Conservation (phyloP, 1,140 invertebrate species). For the Magallana ariakensis region DNA sequence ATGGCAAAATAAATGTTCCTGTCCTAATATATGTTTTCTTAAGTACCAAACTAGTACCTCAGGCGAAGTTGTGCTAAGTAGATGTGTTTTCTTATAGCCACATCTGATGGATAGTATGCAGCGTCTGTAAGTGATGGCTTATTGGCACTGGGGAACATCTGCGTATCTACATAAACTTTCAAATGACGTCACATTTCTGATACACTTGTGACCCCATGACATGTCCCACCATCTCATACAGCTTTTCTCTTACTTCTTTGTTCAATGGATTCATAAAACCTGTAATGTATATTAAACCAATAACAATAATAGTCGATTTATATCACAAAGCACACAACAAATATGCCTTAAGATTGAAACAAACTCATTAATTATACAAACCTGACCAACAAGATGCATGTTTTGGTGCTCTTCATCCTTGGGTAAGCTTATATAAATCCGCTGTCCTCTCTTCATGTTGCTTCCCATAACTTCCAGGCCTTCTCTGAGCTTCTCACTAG, state of each 20-base stretch:
- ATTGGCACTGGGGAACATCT: neutral
- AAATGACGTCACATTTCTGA: constrained; percentile 44
- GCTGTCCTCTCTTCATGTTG: constrained; percentile 6
- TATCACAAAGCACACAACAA: neutral
- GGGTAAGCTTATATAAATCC: constrained; percentile 48
- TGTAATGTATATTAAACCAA: neutral
- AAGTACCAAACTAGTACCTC: constrained; percentile 19
- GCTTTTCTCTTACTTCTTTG: constrained; percentile 45
- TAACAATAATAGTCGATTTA: neutral
- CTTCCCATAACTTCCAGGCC: neutral
- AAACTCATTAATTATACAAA: neutral
- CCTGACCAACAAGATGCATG: constrained; percentile 47
- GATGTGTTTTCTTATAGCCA: constrained; percentile 44
- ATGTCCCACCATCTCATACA: constrained; percentile 45
- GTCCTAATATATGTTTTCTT: neutral
- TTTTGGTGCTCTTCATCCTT: constrained; percentile 38
- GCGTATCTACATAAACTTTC: constrained; percentile 40
- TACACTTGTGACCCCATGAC: constrained; percentile 48
- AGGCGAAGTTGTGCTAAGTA: constrained; percentile 40
- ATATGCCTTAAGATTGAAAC: neutral
- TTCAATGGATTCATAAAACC: constrained; percentile 47
- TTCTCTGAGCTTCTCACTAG: constrained; percentile 38
- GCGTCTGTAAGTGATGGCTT: constrained; percentile 36
- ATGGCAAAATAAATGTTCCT: neutral
- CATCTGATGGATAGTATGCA: constrained; percentile 46